Percentiles rank a stretch among this genome's conserved stretches.
phyloP scores from a whole-genome alignment of 2,797 vertebrate species.

The Microcaecilia unicolor region DNA sequence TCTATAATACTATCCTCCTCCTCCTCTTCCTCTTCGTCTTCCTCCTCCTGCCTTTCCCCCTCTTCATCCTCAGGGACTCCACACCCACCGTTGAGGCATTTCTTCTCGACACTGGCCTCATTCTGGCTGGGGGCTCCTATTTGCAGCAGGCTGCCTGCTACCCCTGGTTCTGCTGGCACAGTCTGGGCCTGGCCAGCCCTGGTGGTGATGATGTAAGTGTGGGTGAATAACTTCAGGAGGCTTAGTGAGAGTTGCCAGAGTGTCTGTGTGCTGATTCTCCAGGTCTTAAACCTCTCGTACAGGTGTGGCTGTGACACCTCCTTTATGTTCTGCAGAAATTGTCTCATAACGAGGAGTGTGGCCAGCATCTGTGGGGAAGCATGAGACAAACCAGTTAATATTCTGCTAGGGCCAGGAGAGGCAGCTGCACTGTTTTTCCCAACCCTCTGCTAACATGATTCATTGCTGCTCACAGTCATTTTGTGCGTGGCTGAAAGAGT shows the following conservation, averaged over 20 bases:
- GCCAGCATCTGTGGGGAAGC: slow-evolving; percentile 77
- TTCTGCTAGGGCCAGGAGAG: neutral
- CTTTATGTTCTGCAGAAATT: slow-evolving; percentile 89
- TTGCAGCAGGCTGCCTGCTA: neutral
- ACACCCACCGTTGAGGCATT: slow-evolving; percentile 85
- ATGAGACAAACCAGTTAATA: neutral
- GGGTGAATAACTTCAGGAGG: slow-evolving; percentile 55
- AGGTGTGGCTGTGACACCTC: slow-evolving; percentile 93
- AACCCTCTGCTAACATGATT: no score
- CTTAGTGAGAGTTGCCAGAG: slow-evolving; percentile 61
- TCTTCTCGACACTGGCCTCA: slow-evolving; percentile 53
- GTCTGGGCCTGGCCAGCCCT: slow-evolving; percentile 45
- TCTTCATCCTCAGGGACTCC: slow-evolving; percentile 80
- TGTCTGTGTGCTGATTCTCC: slow-evolving; percentile 64
- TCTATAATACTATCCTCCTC: slow-evolving; percentile 79
- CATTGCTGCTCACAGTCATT: no score
- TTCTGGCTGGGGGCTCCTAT: slow-evolving; percentile 33
- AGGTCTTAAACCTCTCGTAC: slow-evolving; percentile 77
- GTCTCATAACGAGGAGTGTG: slow-evolving; percentile 90
- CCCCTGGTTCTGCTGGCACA: slow-evolving; percentile 33
- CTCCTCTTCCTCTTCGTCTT: slow-evolving; percentile 63
- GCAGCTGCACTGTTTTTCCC: neutral
- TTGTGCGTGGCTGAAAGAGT: no score
- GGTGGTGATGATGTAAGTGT: slow-evolving; percentile 41
- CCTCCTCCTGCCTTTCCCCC: slow-evolving; percentile 44